phyloP scores from a whole-genome alignment of 2,888 invertebrate genomes.

The Autographa pulchrina region DNA sequence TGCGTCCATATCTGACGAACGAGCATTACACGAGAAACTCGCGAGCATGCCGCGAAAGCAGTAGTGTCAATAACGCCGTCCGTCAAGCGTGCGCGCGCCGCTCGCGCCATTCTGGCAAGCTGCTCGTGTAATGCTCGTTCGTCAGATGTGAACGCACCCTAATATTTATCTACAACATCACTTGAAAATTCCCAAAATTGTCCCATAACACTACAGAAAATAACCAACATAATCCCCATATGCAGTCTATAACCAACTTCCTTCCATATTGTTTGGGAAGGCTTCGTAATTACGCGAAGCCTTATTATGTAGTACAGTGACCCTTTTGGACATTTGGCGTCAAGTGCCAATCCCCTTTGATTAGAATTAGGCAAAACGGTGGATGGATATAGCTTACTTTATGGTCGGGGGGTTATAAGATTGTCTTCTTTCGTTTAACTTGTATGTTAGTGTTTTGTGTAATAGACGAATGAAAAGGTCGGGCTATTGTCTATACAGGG shows the following conservation, averaged over 20 bases:
- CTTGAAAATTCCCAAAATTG: background rate
- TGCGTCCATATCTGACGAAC: too few species aligned
- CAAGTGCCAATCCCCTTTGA: constrained; percentile 30
- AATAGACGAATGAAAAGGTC: too few species aligned
- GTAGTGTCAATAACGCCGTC: too few species aligned
- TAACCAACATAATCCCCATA: constrained; percentile 19
- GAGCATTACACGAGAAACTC: too few species aligned
- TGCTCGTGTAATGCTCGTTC: too few species aligned
- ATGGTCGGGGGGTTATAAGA: constrained; percentile 6
- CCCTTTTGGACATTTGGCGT: background rate
- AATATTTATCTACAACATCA: too few species aligned
- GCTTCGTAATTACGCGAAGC: constrained; percentile 33
- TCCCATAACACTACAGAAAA: constrained; percentile 17
- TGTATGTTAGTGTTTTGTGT: background rate
- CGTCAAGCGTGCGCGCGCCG: too few species aligned
- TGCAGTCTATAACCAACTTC: constrained; percentile 17
- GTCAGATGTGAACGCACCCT: too few species aligned
- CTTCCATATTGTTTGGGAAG: constrained; percentile 30
- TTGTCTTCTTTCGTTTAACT: background rate
- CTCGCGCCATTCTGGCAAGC: too few species aligned
- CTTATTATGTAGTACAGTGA: constrained; percentile 20
- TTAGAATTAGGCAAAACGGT: constrained; percentile 24
- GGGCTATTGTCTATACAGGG: too few species aligned
- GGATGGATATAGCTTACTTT: constrained; percentile 6
- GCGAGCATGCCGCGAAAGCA: too few species aligned